Base-by-base conservation (phyloP, 2,797 vertebrate species). In the Agapornis canus region DNA sequence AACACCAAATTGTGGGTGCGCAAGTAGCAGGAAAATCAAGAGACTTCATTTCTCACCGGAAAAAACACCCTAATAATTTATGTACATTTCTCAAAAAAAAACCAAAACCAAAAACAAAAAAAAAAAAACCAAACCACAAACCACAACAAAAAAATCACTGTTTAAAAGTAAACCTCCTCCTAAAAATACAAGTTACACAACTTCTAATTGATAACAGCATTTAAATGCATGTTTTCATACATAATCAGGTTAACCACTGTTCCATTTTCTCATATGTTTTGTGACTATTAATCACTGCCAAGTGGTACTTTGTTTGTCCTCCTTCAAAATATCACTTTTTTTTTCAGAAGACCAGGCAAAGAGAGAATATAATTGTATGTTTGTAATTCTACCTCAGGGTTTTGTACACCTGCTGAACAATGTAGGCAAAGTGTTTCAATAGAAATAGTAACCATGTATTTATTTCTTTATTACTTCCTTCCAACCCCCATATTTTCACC, bases 231-330 rank as follows among this genome's bases (percentile, higher is more conserved):
- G 39, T 75, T 91, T 95, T 92, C 39, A n/a, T 83, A 69, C 14
- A 59, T 88, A 84, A 81, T 92, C 49, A 82, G 54, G 69, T 91
- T 94, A 91, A 92, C 47, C 39, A 83, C 31, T 35, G 18, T 48
- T 47, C 49, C 20, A 51, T 72, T 78, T 35, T 72, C 57, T 83
- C 6, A 63, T 82, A n/a, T n/a, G 19, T 81, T 86, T 87, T 83
- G 39, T 69, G 70, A 61, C 49, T 94, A 79, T 81, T 95, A 91
- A 86, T 92, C 61, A 83, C 42, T 88, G 77, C 51, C 65, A 83
- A 72, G 45, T 51, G 40, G 52, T 86, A 54, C 12, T 79, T 86
- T 66, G 65, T 86, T 83, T 79, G 27, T 64, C 42, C 40, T 87
- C 31, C 57, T 91, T 47, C 47, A 90, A 91, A 92, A 65, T 2